A percentile compares a stretch with the other conserved stretches of the same genome.
Conservation (phyloP, 2,797 vertebrate species). For the Notoglanidium macrostoma region DNA sequence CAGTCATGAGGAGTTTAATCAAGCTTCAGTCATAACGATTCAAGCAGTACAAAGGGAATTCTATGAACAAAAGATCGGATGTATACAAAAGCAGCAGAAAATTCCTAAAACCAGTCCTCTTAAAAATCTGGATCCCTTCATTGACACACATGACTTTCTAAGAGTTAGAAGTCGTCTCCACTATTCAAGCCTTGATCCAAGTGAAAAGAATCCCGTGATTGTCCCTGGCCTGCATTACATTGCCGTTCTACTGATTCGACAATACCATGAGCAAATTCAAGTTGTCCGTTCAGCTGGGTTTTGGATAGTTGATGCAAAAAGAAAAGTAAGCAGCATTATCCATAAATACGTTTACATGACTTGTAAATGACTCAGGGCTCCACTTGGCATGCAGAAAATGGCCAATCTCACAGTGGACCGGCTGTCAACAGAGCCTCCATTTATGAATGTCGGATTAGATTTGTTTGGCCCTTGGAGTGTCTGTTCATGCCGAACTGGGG, state of each 20-base stretch:
- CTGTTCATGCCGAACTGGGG: conserved; percentile 21
- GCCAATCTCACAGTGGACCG: conserved; percentile 34
- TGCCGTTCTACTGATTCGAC: conserved; percentile 35
- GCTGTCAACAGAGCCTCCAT: conserved; percentile 37
- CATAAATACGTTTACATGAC: conserved; percentile 37
- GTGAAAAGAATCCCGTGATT: conserved; percentile 45
- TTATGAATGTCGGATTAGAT: conserved; percentile 31
- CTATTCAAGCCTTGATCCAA: conserved; percentile 31
- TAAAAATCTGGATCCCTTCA: conserved; percentile 41
- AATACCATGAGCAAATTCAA: conserved; percentile 36
- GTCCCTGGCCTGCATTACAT: conserved; percentile 48
- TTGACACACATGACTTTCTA: conserved; percentile 36
- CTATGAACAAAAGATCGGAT: conserved; percentile 42
- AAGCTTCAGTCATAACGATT: conserved; percentile 27
- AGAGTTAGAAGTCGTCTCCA: conserved; percentile 47
- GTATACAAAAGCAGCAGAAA: conserved; percentile 23
- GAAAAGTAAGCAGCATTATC: conserved; percentile 49
- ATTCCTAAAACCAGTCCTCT: conserved; percentile 46
- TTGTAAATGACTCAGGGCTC: conserved; percentile 26
- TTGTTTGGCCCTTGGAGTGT: conserved; percentile 48
- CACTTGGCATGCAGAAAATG: conserved; percentile 44
- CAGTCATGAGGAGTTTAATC: conserved; percentile 5
- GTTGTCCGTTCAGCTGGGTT: conserved; percentile 37
- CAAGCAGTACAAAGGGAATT: conserved; percentile 41
- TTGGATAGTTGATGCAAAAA: conserved; percentile 55